These are phyloP conservation scores for Mus minutoides DNA, from an alignment of 2,797 vertebrate genomes.

Conservation along the genomic window DNA sequence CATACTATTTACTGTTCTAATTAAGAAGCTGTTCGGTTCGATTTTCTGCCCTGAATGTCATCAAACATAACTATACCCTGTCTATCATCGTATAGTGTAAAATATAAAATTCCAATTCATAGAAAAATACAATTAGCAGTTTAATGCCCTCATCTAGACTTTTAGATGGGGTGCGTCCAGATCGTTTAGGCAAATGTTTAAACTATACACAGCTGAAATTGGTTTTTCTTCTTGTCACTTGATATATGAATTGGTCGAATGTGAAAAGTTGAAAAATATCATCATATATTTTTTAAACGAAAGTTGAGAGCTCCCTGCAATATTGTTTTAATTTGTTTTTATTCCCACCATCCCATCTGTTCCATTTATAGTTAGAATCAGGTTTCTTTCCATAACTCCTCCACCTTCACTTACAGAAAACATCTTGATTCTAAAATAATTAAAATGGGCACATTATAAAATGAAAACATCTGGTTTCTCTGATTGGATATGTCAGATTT, in stretches of 20 bases:
- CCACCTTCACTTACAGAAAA: slow-evolving; percentile 56
- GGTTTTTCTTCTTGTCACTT: slow-evolving; percentile 70
- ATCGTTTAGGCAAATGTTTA: slow-evolving; percentile 61
- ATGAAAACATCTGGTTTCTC: slow-evolving; percentile 16
- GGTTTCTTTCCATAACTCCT: slow-evolving; percentile 69
- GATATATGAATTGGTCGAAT: slow-evolving; percentile 58
- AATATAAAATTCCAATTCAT: slow-evolving; percentile 65
- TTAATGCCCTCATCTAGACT: slow-evolving; percentile 64
- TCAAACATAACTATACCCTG: not conserved
- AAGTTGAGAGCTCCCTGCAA: slow-evolving; percentile 63
- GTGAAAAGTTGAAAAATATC: slow-evolving; percentile 77
- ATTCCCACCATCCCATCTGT: slow-evolving; percentile 66
- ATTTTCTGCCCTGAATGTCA: slow-evolving; percentile 45
- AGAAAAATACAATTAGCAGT: slow-evolving; percentile 66
- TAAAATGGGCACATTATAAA: slow-evolving; percentile 53
- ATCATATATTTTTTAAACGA: slow-evolving; percentile 70
- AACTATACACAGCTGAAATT: slow-evolving; percentile 74
- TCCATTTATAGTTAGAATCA: slow-evolving; percentile 36
- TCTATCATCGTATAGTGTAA: slow-evolving; percentile 32
- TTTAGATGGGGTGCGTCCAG: slow-evolving; percentile 40
- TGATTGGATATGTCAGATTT: not conserved
- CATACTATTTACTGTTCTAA: slow-evolving; percentile 80
- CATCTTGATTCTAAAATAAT: slow-evolving; percentile 67
- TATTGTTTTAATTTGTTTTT: slow-evolving; percentile 76
- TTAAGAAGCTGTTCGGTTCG: slow-evolving; percentile 61